Evolutionary conservation across 2,888 invertebrate genomes (phyloP), one percentile per base, ranked within the genome.

Genomic region (Dryobota labecula): DNA sequence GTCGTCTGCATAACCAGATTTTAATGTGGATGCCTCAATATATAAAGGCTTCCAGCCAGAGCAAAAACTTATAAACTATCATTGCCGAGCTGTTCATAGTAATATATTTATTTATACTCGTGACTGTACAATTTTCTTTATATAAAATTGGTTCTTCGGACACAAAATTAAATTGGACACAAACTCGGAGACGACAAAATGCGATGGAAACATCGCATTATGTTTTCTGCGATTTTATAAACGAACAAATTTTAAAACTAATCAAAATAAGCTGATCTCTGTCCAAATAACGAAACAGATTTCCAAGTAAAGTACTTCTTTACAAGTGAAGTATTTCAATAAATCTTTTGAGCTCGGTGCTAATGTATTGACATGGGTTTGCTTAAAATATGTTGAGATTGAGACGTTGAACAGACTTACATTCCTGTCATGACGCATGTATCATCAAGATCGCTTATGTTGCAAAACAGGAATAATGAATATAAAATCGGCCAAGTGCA

Each of bases 261-360:
- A 63, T 63, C 20, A 43, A 60, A 77, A 64, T 30, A 18, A 33
- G 15, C 54, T 49, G 43, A 53, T 49, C 13, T 51, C n/a, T 54
- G 45, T 51, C 30, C 38, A 66, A 67, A 67, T 63, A 68, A 71
- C 38, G 24, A 45, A 66, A 58, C 33, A 8, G 27, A 58, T 43
- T 27, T 60, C 27, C 58, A 27, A 41, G 41, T 27, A 13, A 20
- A 58, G 7, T 20, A 27, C 38, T 65, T 65, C n/a, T 62, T 71
- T 30, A 62, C 5, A 63, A 63, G 20, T 47, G n/a, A 65, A 62
- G 30, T 43, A 67, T 36, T 62, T 76, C 15, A 58, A 70, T 76
- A 77, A 71, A 76, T 76, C 65, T 65, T 57, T 61, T 33, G 38
- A 38, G 41, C 6, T 15, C 24, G 15, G 5, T n/a, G 24, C 18